Percentiles rank a stretch among this genome's conserved stretches.
phyloP scores from a whole-genome alignment of 2,888 invertebrate genomes.

The Ariolimax columbianus region DNA sequence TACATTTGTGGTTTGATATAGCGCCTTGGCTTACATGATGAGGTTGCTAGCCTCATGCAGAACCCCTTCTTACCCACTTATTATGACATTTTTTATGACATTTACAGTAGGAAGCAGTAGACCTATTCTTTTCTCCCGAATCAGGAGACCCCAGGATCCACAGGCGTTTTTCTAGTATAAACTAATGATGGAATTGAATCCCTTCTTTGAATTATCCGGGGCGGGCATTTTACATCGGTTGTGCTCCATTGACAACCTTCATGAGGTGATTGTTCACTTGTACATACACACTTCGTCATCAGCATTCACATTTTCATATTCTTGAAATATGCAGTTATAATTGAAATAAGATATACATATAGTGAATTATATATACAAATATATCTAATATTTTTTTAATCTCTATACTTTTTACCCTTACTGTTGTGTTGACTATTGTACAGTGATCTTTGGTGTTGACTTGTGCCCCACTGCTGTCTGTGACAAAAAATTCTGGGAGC shows the following conservation, averaged over 20 bases:
- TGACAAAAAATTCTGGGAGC: not conserved
- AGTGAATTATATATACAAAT: constrained; percentile 39
- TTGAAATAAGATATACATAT: constrained; percentile 37
- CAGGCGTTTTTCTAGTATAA: no score
- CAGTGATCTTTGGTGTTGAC: constrained; percentile 30
- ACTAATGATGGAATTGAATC: no score
- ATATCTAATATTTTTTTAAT: constrained; percentile 37
- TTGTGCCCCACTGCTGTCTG: constrained; percentile 3
- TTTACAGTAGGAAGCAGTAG: no score
- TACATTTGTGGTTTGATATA: no score
- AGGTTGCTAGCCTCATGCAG: no score
- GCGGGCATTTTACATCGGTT: not conserved
- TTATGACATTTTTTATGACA: no score
- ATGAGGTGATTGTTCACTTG: not conserved
- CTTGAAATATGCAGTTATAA: not conserved
- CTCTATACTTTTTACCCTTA: constrained; percentile 29
- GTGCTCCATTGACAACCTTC: not conserved
- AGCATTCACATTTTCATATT: constrained; percentile 37
- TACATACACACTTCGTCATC: constrained; percentile 23
- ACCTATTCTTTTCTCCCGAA: no score
- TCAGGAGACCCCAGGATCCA: no score
- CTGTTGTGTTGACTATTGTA: constrained; percentile 40
- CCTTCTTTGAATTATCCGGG: no score
- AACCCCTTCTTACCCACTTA: no score
- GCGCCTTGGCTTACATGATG: no score